phyloP scores from a whole-genome alignment of 2,888 invertebrate genomes.

The Caenorhabditis uteleia region DNA sequence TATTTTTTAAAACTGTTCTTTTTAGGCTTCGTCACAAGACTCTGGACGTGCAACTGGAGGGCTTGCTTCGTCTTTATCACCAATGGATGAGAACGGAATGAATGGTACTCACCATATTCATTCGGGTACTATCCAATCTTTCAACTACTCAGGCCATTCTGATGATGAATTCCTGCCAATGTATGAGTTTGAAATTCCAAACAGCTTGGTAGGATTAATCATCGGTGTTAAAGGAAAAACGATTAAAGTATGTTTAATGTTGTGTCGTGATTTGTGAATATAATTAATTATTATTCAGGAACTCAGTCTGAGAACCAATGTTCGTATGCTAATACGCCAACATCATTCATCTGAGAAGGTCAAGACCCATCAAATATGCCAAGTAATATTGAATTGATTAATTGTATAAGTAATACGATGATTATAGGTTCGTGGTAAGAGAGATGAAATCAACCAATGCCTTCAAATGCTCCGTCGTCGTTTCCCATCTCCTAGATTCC shows the following conservation, averaged over 20 bases:
- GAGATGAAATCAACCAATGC: slow-evolving; percentile 68
- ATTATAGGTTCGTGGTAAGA: slow-evolving; percentile 60
- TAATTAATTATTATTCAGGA: slow-evolving; percentile 47
- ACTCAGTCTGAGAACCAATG: slow-evolving; percentile 63
- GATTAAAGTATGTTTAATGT: slow-evolving; percentile 71
- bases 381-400: slow-evolving; percentile 40
- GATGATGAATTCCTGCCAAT: slow-evolving; percentile 52
- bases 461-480: slow-evolving; percentile 64
- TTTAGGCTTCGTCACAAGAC: slow-evolving; percentile 64
- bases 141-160: too few species aligned
- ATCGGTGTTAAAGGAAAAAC: slow-evolving; percentile 69
- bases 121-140: too few species aligned
- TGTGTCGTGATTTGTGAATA: background rate
- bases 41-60: slow-evolving; percentile 68
- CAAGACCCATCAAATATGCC: slow-evolving; percentile 68
- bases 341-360: slow-evolving; percentile 63
- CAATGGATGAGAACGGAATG: slow-evolving; percentile 41
- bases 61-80: slow-evolving; percentile 50
- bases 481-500: slow-evolving; percentile 68
- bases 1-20: slow-evolving; percentile 1
- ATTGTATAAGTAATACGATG: background rate
- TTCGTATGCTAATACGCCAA: slow-evolving; percentile 66
- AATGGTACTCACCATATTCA: too few species aligned
- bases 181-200: slow-evolving; percentile 70
- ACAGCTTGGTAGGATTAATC: slow-evolving; percentile 68